Base-by-base conservation (phyloP, 2,113 vertebrate genomes). In the Misgurnus mizolepis region DNA sequence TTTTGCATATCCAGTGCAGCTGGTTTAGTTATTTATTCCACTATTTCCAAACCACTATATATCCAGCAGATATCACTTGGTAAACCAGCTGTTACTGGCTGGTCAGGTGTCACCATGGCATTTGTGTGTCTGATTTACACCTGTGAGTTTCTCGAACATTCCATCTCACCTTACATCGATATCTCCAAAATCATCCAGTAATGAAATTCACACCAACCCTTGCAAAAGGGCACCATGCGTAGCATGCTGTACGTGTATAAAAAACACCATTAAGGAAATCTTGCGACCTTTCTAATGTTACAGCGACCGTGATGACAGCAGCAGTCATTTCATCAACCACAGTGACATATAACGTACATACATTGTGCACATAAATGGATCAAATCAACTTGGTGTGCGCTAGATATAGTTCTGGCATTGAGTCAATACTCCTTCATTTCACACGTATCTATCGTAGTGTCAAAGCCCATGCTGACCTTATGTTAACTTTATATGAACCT, bases 281-380 rank as follows among this genome's bases (percentile, higher is more conserved):
- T 62, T 60, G 17, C 49, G 73, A 75, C 73, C 60, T 75, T 75
- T 75, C 72, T 62, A 75, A 77, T 40, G 45, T 66, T 67, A 40
- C 75, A 66, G 61, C 34, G 3, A 50, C 0, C 14, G 8, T 18
- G 60, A 34, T 50, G 73, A 76, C 75, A 77, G 75, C 47, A 50
- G 58, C 17, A 34, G 45, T 7, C 45, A 47, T 10, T 8, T 7
- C 4, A 4, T 18, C 18, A 22, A 18, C 61, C 72, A 61, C 10
- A 11, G 56, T 61, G 78, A 45, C 15, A 11, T n/a, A 69, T 15
- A 69, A 50, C 45, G 6, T 11, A 53, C 18, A 65, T 39, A 72
- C 27, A 34, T 34, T 34, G 3, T 12, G n/a, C n/a, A 8, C 17
- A 60, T 50, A n/a, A 34, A 27, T 10, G 77, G 12, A 55, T 3